Conservation (phyloP, 2,797 vertebrate genomes). For the Gastrophryne carolinensis region DNA sequence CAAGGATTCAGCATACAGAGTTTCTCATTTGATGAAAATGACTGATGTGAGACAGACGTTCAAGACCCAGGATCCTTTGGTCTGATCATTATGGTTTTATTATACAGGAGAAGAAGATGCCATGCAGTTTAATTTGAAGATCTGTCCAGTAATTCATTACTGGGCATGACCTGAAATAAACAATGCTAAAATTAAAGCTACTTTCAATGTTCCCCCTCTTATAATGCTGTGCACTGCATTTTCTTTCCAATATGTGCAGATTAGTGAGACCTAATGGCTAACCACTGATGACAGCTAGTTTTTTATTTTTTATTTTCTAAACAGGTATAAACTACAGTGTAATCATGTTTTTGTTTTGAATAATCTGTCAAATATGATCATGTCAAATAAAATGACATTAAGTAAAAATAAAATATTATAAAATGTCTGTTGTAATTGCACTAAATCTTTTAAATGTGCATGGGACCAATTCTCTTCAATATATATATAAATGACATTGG, state of each 20-base stretch:
- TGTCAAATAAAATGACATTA: slow-evolving; percentile 7
- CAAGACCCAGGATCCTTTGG: slow-evolving; percentile 32
- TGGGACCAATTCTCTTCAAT: no score
- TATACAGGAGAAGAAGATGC: slow-evolving; percentile 39
- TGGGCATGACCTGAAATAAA: neutral
- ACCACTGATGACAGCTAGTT: neutral
- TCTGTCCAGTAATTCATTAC: neutral
- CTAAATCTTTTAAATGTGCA: no score
- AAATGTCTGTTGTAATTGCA: neutral
- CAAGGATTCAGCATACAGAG: neutral
- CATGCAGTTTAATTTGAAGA: slow-evolving; percentile 1
- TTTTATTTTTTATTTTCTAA: neutral
- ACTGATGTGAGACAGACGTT: neutral
- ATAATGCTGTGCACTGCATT: neutral
- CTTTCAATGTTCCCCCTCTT: neutral
- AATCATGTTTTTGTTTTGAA: neutral
- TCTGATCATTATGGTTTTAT: slow-evolving; percentile 41
- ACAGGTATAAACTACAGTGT: neutral
- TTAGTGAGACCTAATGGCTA: neutral
- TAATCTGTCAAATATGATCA: neutral
- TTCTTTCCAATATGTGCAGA: neutral
- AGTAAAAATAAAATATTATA: neutral
- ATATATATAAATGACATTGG: no score
- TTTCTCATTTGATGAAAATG: slow-evolving; percentile 47
- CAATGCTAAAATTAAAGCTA: neutral